Evolutionary conservation across 2,888 invertebrate genomes (phyloP).

Genomic region (Creontiades dilutus): DNA sequence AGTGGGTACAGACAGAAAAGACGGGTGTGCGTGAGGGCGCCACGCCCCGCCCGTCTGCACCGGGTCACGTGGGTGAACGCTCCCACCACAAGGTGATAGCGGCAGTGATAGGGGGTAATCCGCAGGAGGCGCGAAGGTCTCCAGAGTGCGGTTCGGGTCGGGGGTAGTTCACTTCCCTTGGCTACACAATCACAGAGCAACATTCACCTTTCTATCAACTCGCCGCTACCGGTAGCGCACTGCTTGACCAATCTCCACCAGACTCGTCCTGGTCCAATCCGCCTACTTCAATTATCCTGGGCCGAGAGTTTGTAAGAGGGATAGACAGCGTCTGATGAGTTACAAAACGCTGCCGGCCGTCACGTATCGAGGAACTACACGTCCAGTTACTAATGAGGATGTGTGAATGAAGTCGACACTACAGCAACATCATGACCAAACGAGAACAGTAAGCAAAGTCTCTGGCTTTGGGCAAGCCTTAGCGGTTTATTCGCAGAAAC

Average conservation of each 20-base stretch:
- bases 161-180: not conserved
- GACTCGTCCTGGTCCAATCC: not conserved
- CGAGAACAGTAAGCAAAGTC: too few species aligned
- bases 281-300: not conserved
- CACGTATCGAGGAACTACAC: not conserved
- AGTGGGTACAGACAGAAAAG: not conserved
- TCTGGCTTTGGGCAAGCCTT: too few species aligned
- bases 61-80: constrained; percentile 19
- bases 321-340: not conserved
- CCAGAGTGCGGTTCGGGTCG: not conserved
- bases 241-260: not conserved
- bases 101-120: constrained; percentile 28
- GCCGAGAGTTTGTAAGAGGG: not conserved
- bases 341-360: not conserved
- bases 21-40: not conserved
- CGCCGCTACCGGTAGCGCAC: constrained; percentile 29
- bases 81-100: constrained; percentile 18
- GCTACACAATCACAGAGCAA: constrained; percentile 7
- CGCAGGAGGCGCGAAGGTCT: constrained; percentile 13
- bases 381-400: too few species aligned
- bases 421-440: too few species aligned
- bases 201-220: not conserved
- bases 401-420: too few species aligned
- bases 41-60: not conserved
- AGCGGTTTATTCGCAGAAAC: too few species aligned